Base-by-base conservation (phyloP, 2,888 invertebrate genomes). In the Lingula anatina region DNA sequence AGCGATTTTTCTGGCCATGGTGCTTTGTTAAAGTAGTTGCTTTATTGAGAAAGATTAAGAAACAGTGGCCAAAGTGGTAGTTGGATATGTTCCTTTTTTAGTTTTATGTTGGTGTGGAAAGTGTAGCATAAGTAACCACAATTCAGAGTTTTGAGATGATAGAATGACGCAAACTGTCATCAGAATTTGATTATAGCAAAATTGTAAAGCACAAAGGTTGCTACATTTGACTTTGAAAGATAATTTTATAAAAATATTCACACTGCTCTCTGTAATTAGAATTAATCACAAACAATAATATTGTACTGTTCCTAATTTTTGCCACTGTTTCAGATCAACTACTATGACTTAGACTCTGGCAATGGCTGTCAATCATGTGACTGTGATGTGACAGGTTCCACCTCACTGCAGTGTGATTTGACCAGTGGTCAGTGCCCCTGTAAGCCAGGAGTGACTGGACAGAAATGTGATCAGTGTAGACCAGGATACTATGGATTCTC, bases 381-480 rank as follows among this genome's bases (percentile, higher is more conserved):
- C 54, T 96, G 95, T 75, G 89, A 88, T 69, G 71, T 80, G 0
- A 79, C 85, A 28, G 94, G 94, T 3, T 64, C 72, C 0, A 54
- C 46, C 20, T 59, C 55, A 5, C 39, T 44, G 20, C 55, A 61
- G 50, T 73, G 73, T 66, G 64, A 71, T 44, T 47, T 52, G 15
- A 42, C 46, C 26, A 65, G 56, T 39, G 95, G 95, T 0, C 85
- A 85, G 61, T 97, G 97, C 66, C 84, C 87, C 59, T 97, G 97
- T 77, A 84, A 86, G 53, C 77, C 84, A 0, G 94, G 93, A 73
- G 95, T 95, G 65, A 89, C 88, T 62, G 91, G 90, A 0, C 81
- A 81, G 31, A 84, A 85, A 44, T 99, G 99, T 70, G 87, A 90
- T 58, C 78, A 81, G n/a, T 99, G 97, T 78, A 87, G 86, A 62